Evolutionary conservation across 2,113 vertebrate species (phyloP), one percentile per base, ranked within the genome.

Genomic region (Syngnathus scovelli): DNA sequence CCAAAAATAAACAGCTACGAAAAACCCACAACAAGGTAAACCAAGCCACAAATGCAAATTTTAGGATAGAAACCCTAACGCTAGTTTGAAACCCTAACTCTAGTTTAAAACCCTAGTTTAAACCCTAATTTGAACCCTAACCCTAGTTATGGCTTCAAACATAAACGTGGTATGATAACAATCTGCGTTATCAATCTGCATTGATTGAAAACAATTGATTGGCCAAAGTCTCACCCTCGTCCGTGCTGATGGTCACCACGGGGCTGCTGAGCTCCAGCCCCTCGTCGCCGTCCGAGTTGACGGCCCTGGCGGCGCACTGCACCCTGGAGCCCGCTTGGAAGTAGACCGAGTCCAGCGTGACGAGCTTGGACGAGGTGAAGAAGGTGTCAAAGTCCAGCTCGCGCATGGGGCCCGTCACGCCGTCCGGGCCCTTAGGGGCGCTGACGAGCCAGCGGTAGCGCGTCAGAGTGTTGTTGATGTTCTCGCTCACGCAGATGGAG

Each of bases 371-470:
- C 1, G 95, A 95, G 1, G 95, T 96, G 79, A 98, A 97, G 87
- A 98, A 98, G 23, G 96, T 98, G 70, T 98, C 90, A 13, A 95
- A 95, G 86, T 98, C 95, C 15, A 94, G 89, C 69, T 98, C 96
- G 68, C 88, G 92, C 95, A 98, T 93, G 9, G 95, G 93, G 79
- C 93, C 95, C 65, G 95, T 95, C 55, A 98, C 94, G 0, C 95
- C 93, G 8, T 96, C 93, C 0, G 88, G 81, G 56, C 96, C 90
- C 0, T 92, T 85, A 19, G 96, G 95, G 39, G 95, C 95, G 1
- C 96, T 95, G 0, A 93, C 90, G 7, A 98, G 92, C 96, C 96
- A 98, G 39, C 96, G 91, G 80, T 98, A 98, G 6, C 8, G 91
- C 4, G 94, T 97, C 72, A 96, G 79, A 0, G 95, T 95, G 68